Base-by-base conservation (phyloP, 2,888 invertebrate species). In the Spodoptera picta region DNA sequence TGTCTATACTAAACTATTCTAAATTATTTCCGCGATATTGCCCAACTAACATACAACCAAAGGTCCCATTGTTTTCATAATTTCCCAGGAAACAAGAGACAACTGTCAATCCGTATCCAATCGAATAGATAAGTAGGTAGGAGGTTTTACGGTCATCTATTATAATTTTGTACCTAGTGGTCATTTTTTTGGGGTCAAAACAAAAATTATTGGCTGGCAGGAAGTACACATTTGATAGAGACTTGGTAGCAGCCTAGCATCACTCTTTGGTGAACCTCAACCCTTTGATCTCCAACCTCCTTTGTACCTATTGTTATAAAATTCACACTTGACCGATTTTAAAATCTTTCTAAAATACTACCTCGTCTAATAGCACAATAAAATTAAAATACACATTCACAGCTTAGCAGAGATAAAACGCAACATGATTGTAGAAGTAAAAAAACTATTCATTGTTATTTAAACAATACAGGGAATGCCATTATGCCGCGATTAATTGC, bases 361-460 rank as follows among this genome's bases (percentile, higher is more conserved):
- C 45, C 14, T 24, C 36, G 6, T 7, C 36, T 36, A 9, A 5
- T 36, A 36, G 36, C 36, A 36, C 36, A 36, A 44, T 42, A 57
- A 59, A 74, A 73, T 76, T 70, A 74, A 74, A 65, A 63, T 61
- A 65, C 54, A 53, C 69, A 74, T 71, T 79, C 78, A 61, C 77
- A 65, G 55, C 50, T 65, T 60, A 69, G 50, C 23, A 50, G 58
- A 56, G 80, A 78, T 77, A 78, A 80, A 73, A 64, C 64, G 24
- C 69, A 63, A 58, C 65, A 58, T 65, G 62, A 65, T 65, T 73
- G 75, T 75, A 61, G 56, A 65, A 58, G 71, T 64, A 60, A 69
- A 70, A 70, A 79, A 80, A 70, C 66, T 71, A 65, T 67, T 71
- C 79, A 79, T 79, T 79, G 80, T 79, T 72, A 55, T 69, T 63